Base-by-base conservation (phyloP, 2,113 vertebrate species). In the Lota lota region DNA sequence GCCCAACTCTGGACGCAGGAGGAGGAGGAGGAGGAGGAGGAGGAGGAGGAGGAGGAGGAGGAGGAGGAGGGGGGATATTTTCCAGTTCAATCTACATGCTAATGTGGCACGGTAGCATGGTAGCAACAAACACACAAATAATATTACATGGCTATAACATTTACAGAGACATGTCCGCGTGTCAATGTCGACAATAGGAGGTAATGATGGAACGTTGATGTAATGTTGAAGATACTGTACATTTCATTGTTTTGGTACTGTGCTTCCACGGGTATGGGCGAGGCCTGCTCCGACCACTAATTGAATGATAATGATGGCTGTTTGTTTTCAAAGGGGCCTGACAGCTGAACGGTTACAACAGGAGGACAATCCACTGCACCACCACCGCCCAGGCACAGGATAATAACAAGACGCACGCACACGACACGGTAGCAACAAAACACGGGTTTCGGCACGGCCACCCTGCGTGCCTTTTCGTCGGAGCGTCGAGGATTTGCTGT, bases 1-100 rank as follows among this genome's bases (percentile, higher is more conserved):
- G 61, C 96, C 97, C 77, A 98, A 92, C 73, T 92, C 97, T 99
- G 81, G 24, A 78, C 64, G 72, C 10, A 75, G 54, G 33, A 67
- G 5, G 57, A 15, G 71, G 57, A 22, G 28, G 28, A 33, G 28
- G 28, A 7, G 28, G 28, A 7, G 28, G 28, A 7, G 28, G 28
- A 7, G 28, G 28, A 4, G 28, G 28, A 33, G 28, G 28, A 33
- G 28, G 28, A 33, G 28, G 28, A 4, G 6, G 28, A 7, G 28
- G 28, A 33, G 28, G 28, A 33, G 28, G 6, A 7, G 40, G 15
- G 72, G 51, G 12, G 21, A 74, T 6, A 67, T 76, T 76, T 33
- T 53, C 28, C 20, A 20, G 1, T 57, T 50, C 64, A 61, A 54
- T 60, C 22, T 18, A 10, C 53, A 56, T 56, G 16, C 3, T 56